Conservation (phyloP, 2,113 vertebrate species). For the Coturnix japonica region DNA sequence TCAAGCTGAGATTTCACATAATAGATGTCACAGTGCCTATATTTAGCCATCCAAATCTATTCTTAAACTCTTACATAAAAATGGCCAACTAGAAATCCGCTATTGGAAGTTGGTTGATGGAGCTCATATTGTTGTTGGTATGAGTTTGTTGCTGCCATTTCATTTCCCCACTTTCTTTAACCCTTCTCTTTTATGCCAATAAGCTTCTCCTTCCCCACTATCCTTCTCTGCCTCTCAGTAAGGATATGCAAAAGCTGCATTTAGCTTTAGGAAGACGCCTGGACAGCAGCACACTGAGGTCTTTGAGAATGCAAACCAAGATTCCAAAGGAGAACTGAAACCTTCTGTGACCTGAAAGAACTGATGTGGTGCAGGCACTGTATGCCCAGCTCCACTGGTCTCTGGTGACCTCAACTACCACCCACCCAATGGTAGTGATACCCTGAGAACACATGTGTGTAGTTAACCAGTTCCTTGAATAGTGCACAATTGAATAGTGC, state of each 20-base stretch:
- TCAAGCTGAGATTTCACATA: conserved; percentile 17
- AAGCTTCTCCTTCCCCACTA: neutral
- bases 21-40: conserved; percentile 9
- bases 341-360: neutral
- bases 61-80: neutral
- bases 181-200: neutral
- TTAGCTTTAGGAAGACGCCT: neutral
- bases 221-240: neutral
- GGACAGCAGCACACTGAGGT: neutral
- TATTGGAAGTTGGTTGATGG: neutral
- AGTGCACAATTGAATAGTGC: neutral
- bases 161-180: neutral
- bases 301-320: neutral
- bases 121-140: rapidly evolving
- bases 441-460: neutral
- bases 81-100: neutral
- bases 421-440: neutral
- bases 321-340: rapidly evolving
- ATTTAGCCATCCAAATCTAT: conserved; percentile 14
- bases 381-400: neutral
- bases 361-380: neutral
- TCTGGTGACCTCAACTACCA: neutral
- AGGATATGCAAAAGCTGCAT: rapidly evolving
- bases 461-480: neutral
- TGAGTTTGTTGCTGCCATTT: neutral